Evolutionary conservation across 2,113 vertebrate species (phyloP), one percentile per base, ranked within the genome.

Genomic region (Carassius carassius): DNA sequence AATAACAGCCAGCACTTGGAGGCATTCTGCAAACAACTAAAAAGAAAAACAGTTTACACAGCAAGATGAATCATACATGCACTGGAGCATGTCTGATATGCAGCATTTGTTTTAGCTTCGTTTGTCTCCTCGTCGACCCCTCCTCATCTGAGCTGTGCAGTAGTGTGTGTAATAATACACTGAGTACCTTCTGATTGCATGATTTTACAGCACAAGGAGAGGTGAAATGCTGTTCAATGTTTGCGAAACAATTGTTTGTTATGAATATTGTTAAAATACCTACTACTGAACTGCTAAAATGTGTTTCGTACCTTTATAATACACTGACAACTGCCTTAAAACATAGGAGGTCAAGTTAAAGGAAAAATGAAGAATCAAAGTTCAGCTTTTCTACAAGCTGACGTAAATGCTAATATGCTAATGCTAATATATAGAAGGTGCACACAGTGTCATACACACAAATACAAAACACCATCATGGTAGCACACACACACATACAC

Each of bases 61-160:
- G 72, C 47, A 70, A 65, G 81, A 78, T 84, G 85, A 88, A 85
- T 78, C 80, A 80, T 25, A 58, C 54, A 79, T 23, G 78, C 74
- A 41, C 51, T 86, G 69, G 81, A 79, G 79, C 82, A 51, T 72
- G 83, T 63, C 79, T 82, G 58, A 87, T 80, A 79, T 70, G 79
- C 83, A 83, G 70, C 29, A 63, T 87, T 84, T 88, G 58, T 83
- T 80, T 82, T 80, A 49, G 86, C 91, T 90, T 90, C 76, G 72
- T 89, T 93, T 89, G 89, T 88, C 88, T 63, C 70, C 80, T 72
- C 54, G 41, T 86, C 87, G 84, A 83, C 35, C 19, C 13, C 91
- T 91, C 86, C 87, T 89, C 81, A 90, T 93, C 91, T 91, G 84
- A 92, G 85, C 90, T 90, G 85, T 56, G 83, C 87, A 90, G 82